Conservation (phyloP, 2,113 vertebrate species). For the Spea multiplicata region DNA sequence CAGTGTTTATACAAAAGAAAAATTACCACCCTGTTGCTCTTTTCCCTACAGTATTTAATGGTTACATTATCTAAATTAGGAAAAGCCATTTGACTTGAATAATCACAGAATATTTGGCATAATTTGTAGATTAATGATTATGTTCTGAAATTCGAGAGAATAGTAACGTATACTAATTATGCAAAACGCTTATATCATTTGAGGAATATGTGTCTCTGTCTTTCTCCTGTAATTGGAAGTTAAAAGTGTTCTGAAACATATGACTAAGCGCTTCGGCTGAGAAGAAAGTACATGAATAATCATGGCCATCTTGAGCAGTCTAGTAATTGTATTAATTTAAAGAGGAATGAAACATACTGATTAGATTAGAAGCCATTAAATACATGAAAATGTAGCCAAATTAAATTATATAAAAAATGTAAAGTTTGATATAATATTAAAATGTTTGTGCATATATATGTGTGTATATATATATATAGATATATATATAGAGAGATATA, state of each 20-base stretch:
- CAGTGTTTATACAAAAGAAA: conserved; percentile 52
- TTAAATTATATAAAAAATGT: not conserved
- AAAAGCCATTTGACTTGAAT: conserved; percentile 41
- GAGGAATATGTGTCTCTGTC: conserved; percentile 23
- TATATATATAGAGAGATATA: too few relatives aligned
- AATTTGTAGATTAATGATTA: conserved; percentile 46
- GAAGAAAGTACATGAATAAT: not conserved
- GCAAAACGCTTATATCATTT: conserved; percentile 37
- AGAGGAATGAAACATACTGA: not conserved
- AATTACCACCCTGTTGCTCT: conserved; percentile 41
- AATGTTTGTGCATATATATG: too few relatives aligned
- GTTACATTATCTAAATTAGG: conserved; percentile 44
- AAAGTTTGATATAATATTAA: too few relatives aligned
- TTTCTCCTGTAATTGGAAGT: conserved; percentile 31
- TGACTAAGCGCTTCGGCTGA: not conserved
- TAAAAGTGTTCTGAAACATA: conserved; percentile 20
- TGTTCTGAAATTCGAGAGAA: conserved; percentile 44
- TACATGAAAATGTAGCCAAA: not conserved
- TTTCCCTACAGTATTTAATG: conserved; percentile 47
- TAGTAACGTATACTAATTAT: conserved; percentile 44
- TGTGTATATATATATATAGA: too few relatives aligned
- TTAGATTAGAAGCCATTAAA: conserved; percentile 23
- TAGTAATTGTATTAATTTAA: conserved; percentile 15
- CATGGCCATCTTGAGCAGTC: not conserved
- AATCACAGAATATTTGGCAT: conserved; percentile 46